phyloP scores from a whole-genome alignment of 2,113 vertebrate genomes.

The Nothobranchius kuhntae region DNA sequence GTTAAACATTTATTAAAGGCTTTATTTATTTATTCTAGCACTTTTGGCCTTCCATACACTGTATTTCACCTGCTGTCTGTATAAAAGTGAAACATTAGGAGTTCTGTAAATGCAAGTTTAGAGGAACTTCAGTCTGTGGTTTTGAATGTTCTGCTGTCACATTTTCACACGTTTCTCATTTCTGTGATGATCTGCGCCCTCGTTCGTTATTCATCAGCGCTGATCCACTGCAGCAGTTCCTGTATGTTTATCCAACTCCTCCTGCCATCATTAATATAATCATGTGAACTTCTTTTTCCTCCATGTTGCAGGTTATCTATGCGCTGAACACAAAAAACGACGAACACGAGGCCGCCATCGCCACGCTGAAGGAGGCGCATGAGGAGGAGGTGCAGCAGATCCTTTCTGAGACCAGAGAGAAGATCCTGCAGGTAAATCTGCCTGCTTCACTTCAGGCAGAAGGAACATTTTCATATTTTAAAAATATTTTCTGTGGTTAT shows the following conservation, averaged over 20 bases:
- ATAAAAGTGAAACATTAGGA: not conserved
- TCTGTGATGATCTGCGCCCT: not conserved
- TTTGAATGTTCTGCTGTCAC: conserved; percentile 15
- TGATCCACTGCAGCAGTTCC: not conserved
- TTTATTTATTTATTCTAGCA: no score
- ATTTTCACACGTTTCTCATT: not conserved
- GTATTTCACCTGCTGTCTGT: no score
- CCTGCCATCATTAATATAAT: not conserved
- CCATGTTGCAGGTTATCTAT: conserved; percentile 89
- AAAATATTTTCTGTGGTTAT: no score
- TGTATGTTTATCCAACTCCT: not conserved
- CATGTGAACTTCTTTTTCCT: conserved; percentile 9
- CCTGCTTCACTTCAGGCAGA: no score
- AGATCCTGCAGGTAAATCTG: conserved; percentile 81
- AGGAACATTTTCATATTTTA: no score
- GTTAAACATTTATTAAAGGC: no score
- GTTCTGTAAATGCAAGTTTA: not conserved
- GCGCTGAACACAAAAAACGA: conserved; percentile 99
- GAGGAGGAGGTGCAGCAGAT: conserved; percentile 99
- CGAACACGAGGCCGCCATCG: conserved; percentile 94
- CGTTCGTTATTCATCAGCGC: conserved; percentile 5
- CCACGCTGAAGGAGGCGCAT: conserved; percentile 97
- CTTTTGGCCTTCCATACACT: no score
- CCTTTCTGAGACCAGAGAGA: conserved; percentile 95
- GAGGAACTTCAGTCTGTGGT: not conserved